Base-by-base conservation (phyloP, 2,797 vertebrate species). In the Falco rusticolus region DNA sequence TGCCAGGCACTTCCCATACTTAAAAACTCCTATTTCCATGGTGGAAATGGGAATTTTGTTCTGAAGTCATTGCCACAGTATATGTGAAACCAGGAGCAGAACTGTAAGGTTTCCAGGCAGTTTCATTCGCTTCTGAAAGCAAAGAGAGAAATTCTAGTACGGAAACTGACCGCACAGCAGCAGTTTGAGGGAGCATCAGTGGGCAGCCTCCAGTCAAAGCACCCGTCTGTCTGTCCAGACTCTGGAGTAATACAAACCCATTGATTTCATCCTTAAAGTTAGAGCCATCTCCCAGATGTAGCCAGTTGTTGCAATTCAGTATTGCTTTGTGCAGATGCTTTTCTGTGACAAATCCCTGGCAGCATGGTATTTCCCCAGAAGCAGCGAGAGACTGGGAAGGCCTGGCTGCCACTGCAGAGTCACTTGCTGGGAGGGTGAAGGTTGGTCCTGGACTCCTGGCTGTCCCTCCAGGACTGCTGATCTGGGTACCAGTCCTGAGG, bases 41-140 rank as follows among this genome's bases (percentile, higher is more conserved):
- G 25, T 41, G 37, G 59, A 90, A 89, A 70, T 63, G 5, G 6
- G 22, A 82, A 6, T 61, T 83, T 84, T 84, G 14, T 70, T 90
- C 50, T 78, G 37, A 93, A 94, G 41, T 39, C 48, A 34, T 47
- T 89, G 66, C 43, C 74, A 93, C 29, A 50, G 15, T 17, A 4
- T 81, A 33, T 66, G 45, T 70, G 48, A 91, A 91, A 79, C 37
- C 16, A 90, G 82, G 83, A 91, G 56, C 51, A 54, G 53, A 66
- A 72, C 54, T n/a, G 48, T 85, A 39, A 77, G 10, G 47, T 77
- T 94, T 93, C 76, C 68, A 54, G 54, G 76, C 69, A 25, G 17
- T 71, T 95, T 96, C 21, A n/a, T 95, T 84, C 22, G 84, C 33
- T 78, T 31, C 18, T 75, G 72, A 71, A 93, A 89, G 66, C 16